A percentile compares a stretch with the other conserved stretches of the same genome.
Evolutionary conservation across 2,113 vertebrate genomes (phyloP).

Genomic region (Myotis lucifugus): DNA sequence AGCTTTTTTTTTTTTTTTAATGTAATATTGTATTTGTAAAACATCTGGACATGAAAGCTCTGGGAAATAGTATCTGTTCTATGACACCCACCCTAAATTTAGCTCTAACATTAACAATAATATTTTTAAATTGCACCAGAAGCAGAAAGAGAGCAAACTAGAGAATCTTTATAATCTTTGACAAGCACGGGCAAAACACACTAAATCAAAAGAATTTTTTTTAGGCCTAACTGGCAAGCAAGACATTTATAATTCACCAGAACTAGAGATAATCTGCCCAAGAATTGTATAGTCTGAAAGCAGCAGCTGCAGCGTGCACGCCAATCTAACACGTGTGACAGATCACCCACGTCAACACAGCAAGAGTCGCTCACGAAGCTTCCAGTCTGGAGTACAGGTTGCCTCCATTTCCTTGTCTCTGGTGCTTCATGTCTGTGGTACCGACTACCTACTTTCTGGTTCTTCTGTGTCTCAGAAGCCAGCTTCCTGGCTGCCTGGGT

Average conservation of each 20-base stretch:
- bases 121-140: constrained; percentile 1
- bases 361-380: neutral
- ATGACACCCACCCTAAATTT: neutral
- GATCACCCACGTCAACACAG: neutral
- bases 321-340: neutral
- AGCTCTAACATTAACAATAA: neutral
- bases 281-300: neutral
- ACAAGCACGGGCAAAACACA: neutral
- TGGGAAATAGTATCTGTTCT: neutral
- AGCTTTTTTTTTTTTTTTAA: neutral
- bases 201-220: constrained; percentile 28
- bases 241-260: neutral
- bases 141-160: constrained; percentile 1
- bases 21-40: neutral
- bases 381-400: neutral
- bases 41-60: neutral
- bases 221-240: neutral
- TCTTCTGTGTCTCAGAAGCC: neutral
- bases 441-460: neutral
- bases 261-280: neutral
- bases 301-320: neutral
- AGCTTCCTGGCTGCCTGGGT: neutral
- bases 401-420: neutral
- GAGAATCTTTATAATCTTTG: constrained; percentile 16
- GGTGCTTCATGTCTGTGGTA: neutral